Evolutionary conservation across 2,797 vertebrate genomes (phyloP).

Genomic region (Lacerta viridis): DNA sequence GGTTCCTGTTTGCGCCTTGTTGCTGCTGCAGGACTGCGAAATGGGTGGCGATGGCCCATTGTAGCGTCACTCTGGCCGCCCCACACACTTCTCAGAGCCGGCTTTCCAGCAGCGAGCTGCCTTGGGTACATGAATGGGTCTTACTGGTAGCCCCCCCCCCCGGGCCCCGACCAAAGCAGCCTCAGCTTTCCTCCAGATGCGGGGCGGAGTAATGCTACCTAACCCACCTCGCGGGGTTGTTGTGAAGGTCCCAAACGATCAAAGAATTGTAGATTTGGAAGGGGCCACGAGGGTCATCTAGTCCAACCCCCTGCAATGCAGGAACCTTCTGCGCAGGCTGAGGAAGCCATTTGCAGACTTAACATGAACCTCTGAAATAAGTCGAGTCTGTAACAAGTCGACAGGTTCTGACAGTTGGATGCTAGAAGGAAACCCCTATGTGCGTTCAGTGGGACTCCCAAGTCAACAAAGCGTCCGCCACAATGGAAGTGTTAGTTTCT

Average conservation of each 20-base stretch:
- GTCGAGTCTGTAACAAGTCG: too few species aligned
- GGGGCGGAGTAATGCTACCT: neutral
- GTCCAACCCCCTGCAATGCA: too few species aligned
- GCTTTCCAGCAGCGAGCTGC: neutral
- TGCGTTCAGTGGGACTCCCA: neutral
- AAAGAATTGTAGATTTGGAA: too few species aligned
- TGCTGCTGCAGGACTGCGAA: neutral
- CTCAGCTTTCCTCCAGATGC: too few species aligned
- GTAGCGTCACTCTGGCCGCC: neutral
- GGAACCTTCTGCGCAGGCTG: too few species aligned
- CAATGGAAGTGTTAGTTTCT: too few species aligned
- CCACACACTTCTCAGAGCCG: neutral
- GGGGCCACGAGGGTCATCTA: too few species aligned
- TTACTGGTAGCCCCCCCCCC: neutral
- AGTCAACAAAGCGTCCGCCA: too few species aligned
- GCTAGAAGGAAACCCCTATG: neutral
- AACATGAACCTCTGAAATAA: neutral
- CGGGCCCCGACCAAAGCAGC: too few species aligned
- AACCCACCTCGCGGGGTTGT: constrained; percentile 18
- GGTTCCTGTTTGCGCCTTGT: too few species aligned
- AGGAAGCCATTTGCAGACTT: neutral
- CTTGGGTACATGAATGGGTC: neutral
- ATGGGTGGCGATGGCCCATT: neutral
- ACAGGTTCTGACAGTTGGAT: neutral
- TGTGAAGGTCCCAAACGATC: neutral